These are phyloP conservation scores for Sardina pilchardus DNA, from an alignment of 2,113 vertebrate species.

Conservation along the genomic window DNA sequence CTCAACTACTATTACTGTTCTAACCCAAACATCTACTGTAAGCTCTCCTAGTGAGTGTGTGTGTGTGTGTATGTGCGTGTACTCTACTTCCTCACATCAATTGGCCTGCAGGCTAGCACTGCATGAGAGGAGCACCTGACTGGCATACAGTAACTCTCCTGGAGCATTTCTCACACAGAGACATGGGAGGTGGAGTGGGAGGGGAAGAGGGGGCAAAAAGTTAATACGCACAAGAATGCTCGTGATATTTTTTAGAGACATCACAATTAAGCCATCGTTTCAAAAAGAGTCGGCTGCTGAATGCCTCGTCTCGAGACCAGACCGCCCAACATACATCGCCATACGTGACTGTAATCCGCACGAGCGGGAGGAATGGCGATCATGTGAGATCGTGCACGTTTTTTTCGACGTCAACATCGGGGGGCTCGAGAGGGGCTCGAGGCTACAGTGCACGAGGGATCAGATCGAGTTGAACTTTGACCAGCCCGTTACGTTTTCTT, in stretches of 20 bases:
- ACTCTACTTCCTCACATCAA: neutral
- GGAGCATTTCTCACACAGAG: neutral
- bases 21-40: neutral
- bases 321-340: conserved; percentile 27
- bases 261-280: conserved; percentile 58
- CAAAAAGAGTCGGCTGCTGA: conserved; percentile 30
- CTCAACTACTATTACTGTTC: neutral
- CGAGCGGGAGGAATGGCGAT: conserved; percentile 43
- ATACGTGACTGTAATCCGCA: conserved; percentile 45
- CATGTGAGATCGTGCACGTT: conserved; percentile 18
- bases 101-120: conserved; percentile 18
- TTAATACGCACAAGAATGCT: conserved; percentile 52
- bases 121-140: conserved; percentile 45
- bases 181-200: neutral
- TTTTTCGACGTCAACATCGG: neutral
- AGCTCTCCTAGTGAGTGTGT: neutral
- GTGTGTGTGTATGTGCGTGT: neutral
- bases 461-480: neutral
- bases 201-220: conserved; percentile 17
- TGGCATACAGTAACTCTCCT: neutral
- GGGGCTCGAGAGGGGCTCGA: neutral
- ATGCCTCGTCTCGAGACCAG: no score
- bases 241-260: conserved; percentile 56
- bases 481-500: neutral
- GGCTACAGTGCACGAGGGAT: neutral